Percentiles rank a stretch among this genome's conserved stretches.
phyloP scores from a whole-genome alignment of 2,888 invertebrate species.

The Melolontha melolontha region DNA sequence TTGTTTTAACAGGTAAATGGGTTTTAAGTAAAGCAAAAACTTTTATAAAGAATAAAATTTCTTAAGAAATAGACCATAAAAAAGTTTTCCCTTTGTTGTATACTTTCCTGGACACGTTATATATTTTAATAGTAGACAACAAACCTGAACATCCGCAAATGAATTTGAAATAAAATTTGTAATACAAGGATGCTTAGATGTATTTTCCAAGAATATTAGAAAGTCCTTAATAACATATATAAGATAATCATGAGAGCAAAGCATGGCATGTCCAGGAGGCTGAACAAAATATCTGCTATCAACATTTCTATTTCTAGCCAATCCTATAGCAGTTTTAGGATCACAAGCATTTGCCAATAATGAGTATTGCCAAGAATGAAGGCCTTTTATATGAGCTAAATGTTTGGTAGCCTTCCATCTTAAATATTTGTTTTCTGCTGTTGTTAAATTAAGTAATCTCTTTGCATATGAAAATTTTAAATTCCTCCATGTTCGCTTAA shows the following conservation, averaged over 20 bases:
- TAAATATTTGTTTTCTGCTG: slow-evolving; percentile 73
- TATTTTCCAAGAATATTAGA: slow-evolving; percentile 63
- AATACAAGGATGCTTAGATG: slow-evolving; percentile 66
- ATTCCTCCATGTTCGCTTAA: slow-evolving; percentile 53
- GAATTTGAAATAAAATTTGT: slow-evolving; percentile 65
- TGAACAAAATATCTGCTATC: slow-evolving; percentile 82
- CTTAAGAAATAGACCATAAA: too few species aligned
- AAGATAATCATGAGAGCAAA: slow-evolving; percentile 59
- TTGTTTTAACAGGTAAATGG: too few species aligned
- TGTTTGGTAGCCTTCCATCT: slow-evolving; percentile 75
- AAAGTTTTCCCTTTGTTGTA: too few species aligned
- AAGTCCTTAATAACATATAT: slow-evolving; percentile 64
- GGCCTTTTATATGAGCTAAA: slow-evolving; percentile 74
- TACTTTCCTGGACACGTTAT: too few species aligned
- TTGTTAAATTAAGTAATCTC: slow-evolving; percentile 75
- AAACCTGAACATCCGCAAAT: slow-evolving; percentile 64
- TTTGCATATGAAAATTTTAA: slow-evolving; percentile 68
- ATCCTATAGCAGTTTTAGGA: slow-evolving; percentile 78
- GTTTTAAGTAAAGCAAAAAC: too few species aligned
- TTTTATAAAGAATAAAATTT: too few species aligned
- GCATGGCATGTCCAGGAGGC: slow-evolving; percentile 67
- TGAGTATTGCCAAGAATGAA: slow-evolving; percentile 65
- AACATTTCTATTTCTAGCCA: slow-evolving; percentile 76
- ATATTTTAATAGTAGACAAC: too few species aligned
- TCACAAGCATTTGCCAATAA: slow-evolving; percentile 86